Percentiles rank a stretch among this genome's conserved stretches.
These are phyloP conservation scores for Contarinia nasturtii DNA, from an alignment of 1,140 invertebrate species.

Conservation along the genomic window DNA sequence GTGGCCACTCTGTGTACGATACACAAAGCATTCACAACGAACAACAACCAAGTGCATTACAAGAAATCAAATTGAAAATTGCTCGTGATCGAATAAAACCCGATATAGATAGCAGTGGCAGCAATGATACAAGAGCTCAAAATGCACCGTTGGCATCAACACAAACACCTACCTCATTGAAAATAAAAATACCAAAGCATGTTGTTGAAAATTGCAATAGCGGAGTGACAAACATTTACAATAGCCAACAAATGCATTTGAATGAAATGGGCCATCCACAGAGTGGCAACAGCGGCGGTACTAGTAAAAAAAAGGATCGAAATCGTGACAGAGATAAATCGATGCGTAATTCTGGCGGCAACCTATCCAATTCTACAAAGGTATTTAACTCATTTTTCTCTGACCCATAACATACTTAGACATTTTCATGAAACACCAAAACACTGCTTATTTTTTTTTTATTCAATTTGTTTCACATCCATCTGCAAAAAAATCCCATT, in stretches of 20 bases:
- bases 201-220: slow-evolving; percentile 17
- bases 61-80: slow-evolving; percentile 39
- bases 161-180: slow-evolving; percentile 22
- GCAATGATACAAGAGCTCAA: slow-evolving; percentile 9
- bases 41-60: slow-evolving; percentile 12
- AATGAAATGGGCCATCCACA: too few species aligned
- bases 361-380: too few species aligned
- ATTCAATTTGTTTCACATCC: too few species aligned
- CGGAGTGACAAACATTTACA: background rate
- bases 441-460: too few species aligned
- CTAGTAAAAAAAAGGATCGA: slow-evolving; percentile 33
- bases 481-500: too few species aligned
- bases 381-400: too few species aligned
- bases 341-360: too few species aligned
- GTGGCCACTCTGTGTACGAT: too few species aligned
- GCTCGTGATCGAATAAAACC: slow-evolving; percentile 35
- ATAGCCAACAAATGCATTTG: too few species aligned
- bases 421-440: too few species aligned
- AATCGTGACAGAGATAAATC: slow-evolving; percentile 17
- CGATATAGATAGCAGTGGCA: slow-evolving; percentile 13
- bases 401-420: too few species aligned
- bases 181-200: slow-evolving; percentile 34
- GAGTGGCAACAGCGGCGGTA: slow-evolving; percentile 18
- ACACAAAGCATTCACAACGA: slow-evolving; percentile 9
- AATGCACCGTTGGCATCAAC: slow-evolving; percentile 11